Conservation (phyloP, 2,113 vertebrate species). For the Anolis sagrei region DNA sequence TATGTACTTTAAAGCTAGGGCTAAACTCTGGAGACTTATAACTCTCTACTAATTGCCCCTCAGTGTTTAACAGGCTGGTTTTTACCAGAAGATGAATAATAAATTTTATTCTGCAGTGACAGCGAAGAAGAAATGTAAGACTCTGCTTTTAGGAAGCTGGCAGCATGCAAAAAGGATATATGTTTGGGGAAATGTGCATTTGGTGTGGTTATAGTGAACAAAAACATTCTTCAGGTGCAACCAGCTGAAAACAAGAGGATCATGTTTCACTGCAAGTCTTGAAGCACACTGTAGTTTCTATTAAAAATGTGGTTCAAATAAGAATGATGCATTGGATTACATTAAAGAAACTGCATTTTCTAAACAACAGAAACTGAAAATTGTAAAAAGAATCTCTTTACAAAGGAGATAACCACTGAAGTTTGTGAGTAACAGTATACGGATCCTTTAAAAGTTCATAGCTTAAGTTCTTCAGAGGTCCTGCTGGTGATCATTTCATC, state of each 20-base stretch:
- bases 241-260: slow-evolving; percentile 52
- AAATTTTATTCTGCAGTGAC: slow-evolving; percentile 12
- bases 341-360: neutral
- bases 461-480: slow-evolving; percentile 8
- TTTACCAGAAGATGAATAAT: slow-evolving; percentile 36
- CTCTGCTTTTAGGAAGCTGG: slow-evolving; percentile 24
- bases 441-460: neutral
- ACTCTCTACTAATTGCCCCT: slow-evolving; percentile 45
- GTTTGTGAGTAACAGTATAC: slow-evolving; percentile 9
- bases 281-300: slow-evolving; percentile 40
- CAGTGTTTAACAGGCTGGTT: slow-evolving; percentile 31
- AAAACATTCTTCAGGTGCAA: slow-evolving; percentile 28
- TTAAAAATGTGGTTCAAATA: slow-evolving; percentile 37
- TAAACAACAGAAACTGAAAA: neutral
- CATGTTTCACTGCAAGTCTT: slow-evolving; percentile 32
- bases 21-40: slow-evolving; percentile 45
- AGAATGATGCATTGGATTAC: slow-evolving; percentile 30
- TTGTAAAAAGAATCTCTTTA: neutral
- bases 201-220: slow-evolving; percentile 7
- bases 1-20: slow-evolving; percentile 57
- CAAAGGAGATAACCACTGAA: neutral
- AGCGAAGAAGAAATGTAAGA: slow-evolving; percentile 18
- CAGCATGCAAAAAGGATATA: slow-evolving; percentile 41
- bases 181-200: slow-evolving; percentile 6
- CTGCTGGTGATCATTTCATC: neutral